Base-by-base conservation (phyloP, 2,113 vertebrate species). In the Centropristis striata region DNA sequence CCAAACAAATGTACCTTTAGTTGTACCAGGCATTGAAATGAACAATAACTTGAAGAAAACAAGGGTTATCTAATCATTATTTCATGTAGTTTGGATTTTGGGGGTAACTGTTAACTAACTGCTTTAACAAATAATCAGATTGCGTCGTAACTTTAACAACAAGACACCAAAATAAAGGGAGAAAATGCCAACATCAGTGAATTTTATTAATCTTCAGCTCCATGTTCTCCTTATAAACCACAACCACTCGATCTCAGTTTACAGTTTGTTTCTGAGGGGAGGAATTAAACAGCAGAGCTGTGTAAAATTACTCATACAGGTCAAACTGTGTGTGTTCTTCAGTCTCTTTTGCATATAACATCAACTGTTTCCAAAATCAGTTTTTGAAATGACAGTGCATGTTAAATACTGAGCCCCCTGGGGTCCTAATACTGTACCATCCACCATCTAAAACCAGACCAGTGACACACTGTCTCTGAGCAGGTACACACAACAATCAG, bases 201-300 rank as follows among this genome's bases (percentile, higher is more conserved):
- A 92, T 92, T 94, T 95, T 95, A 95, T 95, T 95, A 88, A 86
- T 92, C 90, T 91, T 92, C 88, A 93, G 87, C 86, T 93, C 89
- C 86, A 87, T 78, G 63, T 88, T 91, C 80, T 92, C 87, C 82
- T 87, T 80, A 74, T 58, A 71, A 78, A 90, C 84, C 88, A 94
- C 85, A 92, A 87, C 80, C 87, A 90, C 83, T 76, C 71, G 37
- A 80, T 90, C 85, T 91, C 90, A 87, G 84, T 76, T 88, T 90
- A 94, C 89, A 93, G 78, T 92, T 92, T 83, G 57, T 88, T 80
- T 93, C 82, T 86, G 86, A 89, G 80, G 87, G 87, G 91, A 90
- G 86, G 90, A 88, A 86, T 90, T 90, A 50, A 90, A 88, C 85
- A 92, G 84, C 81, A 81, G 60, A 90, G 44, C 53, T 82, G 81